Conservation (phyloP, 1,140 invertebrate species). For the Drosophila elegans region DNA sequence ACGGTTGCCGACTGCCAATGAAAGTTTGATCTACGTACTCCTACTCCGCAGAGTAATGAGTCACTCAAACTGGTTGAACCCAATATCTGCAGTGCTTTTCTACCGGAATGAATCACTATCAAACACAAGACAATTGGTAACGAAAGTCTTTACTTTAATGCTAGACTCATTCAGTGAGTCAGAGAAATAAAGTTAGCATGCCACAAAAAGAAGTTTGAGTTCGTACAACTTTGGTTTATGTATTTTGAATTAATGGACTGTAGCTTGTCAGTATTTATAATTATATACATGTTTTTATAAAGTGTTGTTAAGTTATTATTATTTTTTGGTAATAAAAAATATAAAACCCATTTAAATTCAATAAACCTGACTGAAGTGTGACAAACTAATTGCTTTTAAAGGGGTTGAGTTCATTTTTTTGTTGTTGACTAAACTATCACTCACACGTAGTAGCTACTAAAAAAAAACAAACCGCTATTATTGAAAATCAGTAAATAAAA, state of each 20-base stretch:
- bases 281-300: background rate
- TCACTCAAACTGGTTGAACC: slow-evolving; percentile 2
- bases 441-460: background rate
- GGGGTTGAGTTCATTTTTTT: background rate
- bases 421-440: background rate
- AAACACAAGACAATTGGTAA: background rate
- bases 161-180: background rate
- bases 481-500: background rate
- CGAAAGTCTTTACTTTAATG: no score
- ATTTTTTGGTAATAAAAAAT: background rate
- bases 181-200: background rate
- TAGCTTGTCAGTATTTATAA: background rate
- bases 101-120: slow-evolving; percentile 15
- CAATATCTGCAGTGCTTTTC: background rate
- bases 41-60: background rate
- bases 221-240: background rate
- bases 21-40: slow-evolving; percentile 11
- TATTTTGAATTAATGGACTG: no score
- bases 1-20: slow-evolving; percentile 7
- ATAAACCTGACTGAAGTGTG: background rate
- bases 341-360: background rate
- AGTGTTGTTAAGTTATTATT: background rate
- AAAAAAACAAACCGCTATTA: background rate
- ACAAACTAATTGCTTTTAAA: background rate
- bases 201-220: no score